A percentile compares a stretch with the other conserved stretches of the same genome.
Conservation (phyloP, 2,797 vertebrate species). For the Oreochromis grahami region DNA sequence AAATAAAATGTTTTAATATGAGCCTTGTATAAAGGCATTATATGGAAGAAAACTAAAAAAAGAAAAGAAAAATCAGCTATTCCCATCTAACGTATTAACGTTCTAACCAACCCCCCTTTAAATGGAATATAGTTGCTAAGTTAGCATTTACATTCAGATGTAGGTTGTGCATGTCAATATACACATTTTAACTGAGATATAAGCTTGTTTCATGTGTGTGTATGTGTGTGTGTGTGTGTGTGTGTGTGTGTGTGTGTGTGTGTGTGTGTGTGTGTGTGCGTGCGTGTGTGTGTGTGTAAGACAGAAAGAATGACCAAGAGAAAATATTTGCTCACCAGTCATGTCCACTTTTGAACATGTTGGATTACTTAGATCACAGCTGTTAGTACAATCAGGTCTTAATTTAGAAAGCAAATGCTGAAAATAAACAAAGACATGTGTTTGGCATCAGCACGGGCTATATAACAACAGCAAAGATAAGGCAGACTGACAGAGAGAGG, state of each 20-base stretch:
- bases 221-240: not conserved
- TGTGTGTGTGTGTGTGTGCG: not conserved
- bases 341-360: constrained; percentile 46
- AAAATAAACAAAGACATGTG: constrained; percentile 62
- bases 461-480: constrained; percentile 35
- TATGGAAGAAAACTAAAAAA: not conserved
- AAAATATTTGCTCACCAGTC: constrained; percentile 20
- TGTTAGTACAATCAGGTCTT: constrained; percentile 56
- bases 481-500: constrained; percentile 20
- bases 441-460: constrained; percentile 52
- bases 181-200: not conserved
- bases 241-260: not conserved
- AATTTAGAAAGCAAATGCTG: constrained; percentile 53
- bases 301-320: not conserved
- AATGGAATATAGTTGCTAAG: not conserved
- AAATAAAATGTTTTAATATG: not conserved
- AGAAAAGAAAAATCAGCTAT: fast-evolving
- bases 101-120: not conserved
- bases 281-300: not conserved
- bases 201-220: not conserved
- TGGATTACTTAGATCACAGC: constrained; percentile 53
- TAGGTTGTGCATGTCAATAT: not conserved
- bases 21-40: not conserved
- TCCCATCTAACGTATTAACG: not conserved
- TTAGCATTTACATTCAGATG: not conserved